Conservation (phyloP, 2,113 vertebrate species). For the Neolamprologus kungweensis region DNA sequence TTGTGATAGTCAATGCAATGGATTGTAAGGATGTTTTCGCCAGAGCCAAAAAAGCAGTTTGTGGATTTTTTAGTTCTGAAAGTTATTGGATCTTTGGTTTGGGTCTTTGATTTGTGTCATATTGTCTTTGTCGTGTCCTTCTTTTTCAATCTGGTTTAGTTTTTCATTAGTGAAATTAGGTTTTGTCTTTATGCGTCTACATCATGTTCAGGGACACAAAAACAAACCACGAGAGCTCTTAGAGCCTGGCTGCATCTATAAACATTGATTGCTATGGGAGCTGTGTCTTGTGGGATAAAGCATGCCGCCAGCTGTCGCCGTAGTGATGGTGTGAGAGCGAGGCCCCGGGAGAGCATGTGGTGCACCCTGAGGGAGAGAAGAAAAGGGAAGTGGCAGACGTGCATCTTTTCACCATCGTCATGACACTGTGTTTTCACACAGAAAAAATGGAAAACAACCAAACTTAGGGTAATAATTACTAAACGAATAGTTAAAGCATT, state of each 20-base stretch:
- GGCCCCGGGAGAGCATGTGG: background rate
- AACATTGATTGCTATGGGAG: conserved; percentile 44
- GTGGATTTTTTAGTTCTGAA: background rate
- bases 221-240: background rate
- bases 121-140: background rate
- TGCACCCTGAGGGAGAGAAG: background rate
- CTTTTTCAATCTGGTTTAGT: background rate
- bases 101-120: background rate
- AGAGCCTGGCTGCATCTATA: background rate
- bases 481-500: background rate
- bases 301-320: conserved; percentile 19
- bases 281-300: conserved; percentile 30
- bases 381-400: background rate
- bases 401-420: background rate
- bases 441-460: background rate
- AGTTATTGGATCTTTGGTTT: background rate
- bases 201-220: background rate
- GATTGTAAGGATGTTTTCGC: background rate
- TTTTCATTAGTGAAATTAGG: background rate
- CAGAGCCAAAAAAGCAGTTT: background rate
- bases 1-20: background rate
- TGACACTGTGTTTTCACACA: background rate
- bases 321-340: conserved; percentile 12
- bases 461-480: background rate
- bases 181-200: background rate